A percentile compares a stretch with the other conserved stretches of the same genome.
Evolutionary conservation across 92 coral and sea anemone genomes (phyloP).

Genomic region (Bergia sp.): DNA sequence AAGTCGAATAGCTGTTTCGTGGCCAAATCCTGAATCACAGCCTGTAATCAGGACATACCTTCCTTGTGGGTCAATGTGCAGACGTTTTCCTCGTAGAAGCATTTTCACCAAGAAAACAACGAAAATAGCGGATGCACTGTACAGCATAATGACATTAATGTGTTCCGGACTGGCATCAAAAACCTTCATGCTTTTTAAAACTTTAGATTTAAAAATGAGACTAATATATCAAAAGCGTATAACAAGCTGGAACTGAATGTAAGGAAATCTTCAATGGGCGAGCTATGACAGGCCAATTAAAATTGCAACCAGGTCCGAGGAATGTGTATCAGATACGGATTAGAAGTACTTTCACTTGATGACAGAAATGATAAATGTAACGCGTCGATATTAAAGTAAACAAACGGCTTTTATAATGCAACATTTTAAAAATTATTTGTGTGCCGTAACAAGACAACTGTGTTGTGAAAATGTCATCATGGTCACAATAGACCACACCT

Average conservation of each 20-base stretch:
- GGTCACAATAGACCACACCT: no score
- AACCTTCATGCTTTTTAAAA: no score
- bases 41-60: conserved; percentile 54
- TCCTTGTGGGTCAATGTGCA: background rate
- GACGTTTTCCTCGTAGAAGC: background rate
- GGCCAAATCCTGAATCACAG: conserved; percentile 66
- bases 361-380: background rate
- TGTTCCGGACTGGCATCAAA: background rate
- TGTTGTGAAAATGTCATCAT: no score
- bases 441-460: no score
- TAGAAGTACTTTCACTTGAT: background rate
- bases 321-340: background rate
- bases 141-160: background rate
- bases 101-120: background rate
- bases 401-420: background rate
- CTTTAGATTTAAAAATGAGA: no score
- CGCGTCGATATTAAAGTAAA: background rate
- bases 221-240: no score
- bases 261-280: background rate
- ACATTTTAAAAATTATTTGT: no score
- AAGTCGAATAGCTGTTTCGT: conserved; percentile 38
- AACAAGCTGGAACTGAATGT: background rate
- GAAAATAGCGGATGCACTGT: background rate
- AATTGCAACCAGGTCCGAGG: background rate
- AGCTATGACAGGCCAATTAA: background rate